Evolutionary conservation across 2,888 invertebrate genomes (phyloP), one percentile per base, ranked within the genome.

Genomic region (Protonemura montana): DNA sequence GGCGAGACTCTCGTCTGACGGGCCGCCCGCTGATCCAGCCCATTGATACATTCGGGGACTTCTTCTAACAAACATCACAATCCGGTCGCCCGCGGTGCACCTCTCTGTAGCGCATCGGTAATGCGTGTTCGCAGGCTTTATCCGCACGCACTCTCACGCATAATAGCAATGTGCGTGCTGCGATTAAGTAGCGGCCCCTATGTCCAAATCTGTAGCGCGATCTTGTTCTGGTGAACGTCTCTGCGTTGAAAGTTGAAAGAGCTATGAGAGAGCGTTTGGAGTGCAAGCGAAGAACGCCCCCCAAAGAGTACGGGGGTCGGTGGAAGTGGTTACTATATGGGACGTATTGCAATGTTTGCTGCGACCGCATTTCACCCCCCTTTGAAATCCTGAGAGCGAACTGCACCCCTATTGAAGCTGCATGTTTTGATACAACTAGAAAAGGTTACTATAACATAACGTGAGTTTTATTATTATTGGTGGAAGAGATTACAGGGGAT

Each of bases 181-280:
- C 59, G 59, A 59, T 59, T 21, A 21, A 78, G 78, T 78, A 27
- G 78, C 78, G 26, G 27, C 78, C 78, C 78, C 78, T 78, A 78
- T 78, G 78, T 78, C 78, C 78, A 78, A 78, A 59, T 59, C 59
- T 59, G n/a, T n/a, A n/a, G n/a, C n/a, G 16, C 21, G 59, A 59
- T 59, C 59, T 59, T 59, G 21, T 59, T 59, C 59, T 59, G 7
- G 59, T 59, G 59, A 59, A 59, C 21, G 1, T 59, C 35, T 10
- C 10, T 35, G n/a, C n/a, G n/a, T n/a, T n/a, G n/a, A n/a, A n/a
- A n/a, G n/a, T n/a, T 21, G 16, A 59, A 59, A 1, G 13, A 13
- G 59, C 59, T 6, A 59, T 3, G 59, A 7, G 59, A 59, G 59
- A 59, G 59, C 21, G n/a, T 59, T 59, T 59, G 1, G 16, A 59